Percentiles rank a stretch among this genome's conserved stretches.
These are phyloP conservation scores for Rhea pennata DNA, from an alignment of 2,113 vertebrate species.

Conservation along the genomic window DNA sequence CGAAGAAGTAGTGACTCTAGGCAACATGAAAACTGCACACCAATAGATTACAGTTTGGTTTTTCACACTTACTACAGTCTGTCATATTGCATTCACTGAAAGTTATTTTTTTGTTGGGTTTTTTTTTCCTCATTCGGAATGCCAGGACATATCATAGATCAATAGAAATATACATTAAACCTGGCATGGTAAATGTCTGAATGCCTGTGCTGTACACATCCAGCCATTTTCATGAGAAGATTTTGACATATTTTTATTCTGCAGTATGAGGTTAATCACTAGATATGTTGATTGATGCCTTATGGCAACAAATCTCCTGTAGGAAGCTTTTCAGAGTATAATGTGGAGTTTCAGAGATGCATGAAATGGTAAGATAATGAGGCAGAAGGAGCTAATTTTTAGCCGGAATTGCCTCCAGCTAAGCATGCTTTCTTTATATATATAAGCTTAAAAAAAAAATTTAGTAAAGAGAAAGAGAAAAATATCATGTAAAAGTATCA, in stretches of 20 bases:
- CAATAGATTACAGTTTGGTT: background rate
- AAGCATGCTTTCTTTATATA: conserved; percentile 15
- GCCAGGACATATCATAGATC: background rate
- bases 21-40: fast-evolving
- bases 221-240: conserved; percentile 11
- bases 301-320: conserved; percentile 47
- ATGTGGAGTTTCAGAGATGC: conserved; percentile 37
- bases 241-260: conserved; percentile 51
- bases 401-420: conserved; percentile 49
- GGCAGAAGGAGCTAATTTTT: conserved; percentile 63
- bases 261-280: conserved; percentile 43
- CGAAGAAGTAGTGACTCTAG: background rate
- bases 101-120: background rate
- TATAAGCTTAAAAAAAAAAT: background rate
- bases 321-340: conserved; percentile 37
- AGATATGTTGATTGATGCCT: conserved; percentile 56
- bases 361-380: conserved; percentile 64
- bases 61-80: background rate
- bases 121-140: background rate
- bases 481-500: background rate
- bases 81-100: background rate
- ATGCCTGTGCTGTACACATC: background rate
- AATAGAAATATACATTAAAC: conserved; percentile 1
- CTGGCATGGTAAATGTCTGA: background rate
- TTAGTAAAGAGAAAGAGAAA: background rate